Percentiles rank a stretch among this genome's conserved stretches.
Evolutionary conservation across 2,797 vertebrate species (phyloP).

Genomic region (Galago senegalensis): DNA sequence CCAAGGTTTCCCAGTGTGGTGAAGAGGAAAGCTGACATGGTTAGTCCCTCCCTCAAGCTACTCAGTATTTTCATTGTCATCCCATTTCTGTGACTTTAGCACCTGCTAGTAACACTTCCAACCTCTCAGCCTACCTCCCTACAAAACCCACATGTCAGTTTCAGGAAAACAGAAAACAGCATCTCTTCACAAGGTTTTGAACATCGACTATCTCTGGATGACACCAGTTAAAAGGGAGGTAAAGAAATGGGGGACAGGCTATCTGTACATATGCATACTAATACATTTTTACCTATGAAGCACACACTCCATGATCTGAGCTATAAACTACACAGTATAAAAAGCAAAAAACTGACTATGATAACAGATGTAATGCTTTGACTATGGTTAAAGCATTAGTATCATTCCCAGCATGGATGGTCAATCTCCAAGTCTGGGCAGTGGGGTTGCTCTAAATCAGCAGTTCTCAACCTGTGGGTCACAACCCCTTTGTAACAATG

Average conservation of each 20-base stretch:
- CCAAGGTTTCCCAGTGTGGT: not conserved
- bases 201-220: conserved; percentile 5
- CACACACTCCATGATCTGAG: not conserved
- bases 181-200: conserved; percentile 51
- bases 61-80: not conserved
- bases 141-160: conserved; percentile 71
- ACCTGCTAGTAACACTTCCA: conserved; percentile 46
- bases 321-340: conserved; percentile 25
- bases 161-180: conserved; percentile 71
- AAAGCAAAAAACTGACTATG: conserved; percentile 25
- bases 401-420: conserved; percentile 50
- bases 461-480: too few relatives aligned
- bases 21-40: not conserved
- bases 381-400: not conserved
- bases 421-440: not conserved
- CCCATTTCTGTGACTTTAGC: conserved; percentile 47
- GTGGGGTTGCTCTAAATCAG: conserved; percentile 19
- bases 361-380: not conserved
- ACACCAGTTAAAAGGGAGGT: conserved; percentile 27
- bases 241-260: not conserved
- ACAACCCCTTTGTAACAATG: too few relatives aligned
- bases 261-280: not conserved
- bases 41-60: not conserved
- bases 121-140: not conserved
- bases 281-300: conserved; percentile 21